Evolutionary conservation across 2,888 invertebrate genomes (phyloP).

Genomic region (Linnaemya vulpina): DNA sequence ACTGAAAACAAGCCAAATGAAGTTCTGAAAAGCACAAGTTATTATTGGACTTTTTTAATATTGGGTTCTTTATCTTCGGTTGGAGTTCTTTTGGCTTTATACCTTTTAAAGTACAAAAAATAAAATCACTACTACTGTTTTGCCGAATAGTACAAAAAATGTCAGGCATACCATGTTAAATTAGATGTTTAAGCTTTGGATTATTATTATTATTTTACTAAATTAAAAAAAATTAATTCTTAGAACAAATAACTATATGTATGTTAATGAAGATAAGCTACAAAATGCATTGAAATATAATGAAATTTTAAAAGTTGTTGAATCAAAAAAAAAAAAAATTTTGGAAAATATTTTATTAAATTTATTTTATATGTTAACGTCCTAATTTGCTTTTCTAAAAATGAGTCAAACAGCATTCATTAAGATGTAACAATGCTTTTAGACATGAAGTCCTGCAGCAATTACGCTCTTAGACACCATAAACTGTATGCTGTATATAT

Average conservation of each 20-base stretch:
- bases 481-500: no score
- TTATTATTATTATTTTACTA: no score
- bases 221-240: no score
- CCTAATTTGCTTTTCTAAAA: no score
- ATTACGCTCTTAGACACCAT: no score
- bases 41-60: conserved; percentile 39
- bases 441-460: no score
- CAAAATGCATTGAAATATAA: background rate
- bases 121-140: conserved; percentile 34
- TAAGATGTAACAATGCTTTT: no score
- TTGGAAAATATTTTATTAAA: no score
- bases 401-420: no score
- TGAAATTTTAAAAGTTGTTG: background rate
- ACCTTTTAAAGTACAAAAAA: conserved; percentile 56
- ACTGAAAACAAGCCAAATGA: background rate
- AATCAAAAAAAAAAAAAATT: background rate
- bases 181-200: conserved; percentile 47
- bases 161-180: conserved; percentile 38
- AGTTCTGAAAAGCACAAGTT: background rate
- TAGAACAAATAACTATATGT: no score
- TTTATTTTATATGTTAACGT: no score
- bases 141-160: conserved; percentile 62
- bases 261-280: no score
- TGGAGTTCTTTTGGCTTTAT: conserved; percentile 57
- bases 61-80: conserved; percentile 54